These are phyloP conservation scores for Lethenteron camtschaticum DNA, from an alignment of 2,113 vertebrate species.

Conservation along the genomic window DNA sequence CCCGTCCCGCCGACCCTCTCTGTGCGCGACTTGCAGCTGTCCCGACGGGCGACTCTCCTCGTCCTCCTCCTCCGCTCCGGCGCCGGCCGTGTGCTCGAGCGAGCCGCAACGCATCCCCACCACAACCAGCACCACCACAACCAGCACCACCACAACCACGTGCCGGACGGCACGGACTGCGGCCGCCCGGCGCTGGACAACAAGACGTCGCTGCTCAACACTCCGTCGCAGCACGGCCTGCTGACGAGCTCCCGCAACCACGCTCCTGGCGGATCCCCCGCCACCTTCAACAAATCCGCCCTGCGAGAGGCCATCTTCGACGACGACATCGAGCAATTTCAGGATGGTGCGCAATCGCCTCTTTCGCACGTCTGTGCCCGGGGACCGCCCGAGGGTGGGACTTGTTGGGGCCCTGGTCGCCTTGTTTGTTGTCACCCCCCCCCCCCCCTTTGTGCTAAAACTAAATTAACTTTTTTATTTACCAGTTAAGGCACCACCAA, in stretches of 20 bases:
- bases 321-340: slow-evolving; percentile 86
- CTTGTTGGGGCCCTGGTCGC: background rate
- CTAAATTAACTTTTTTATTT: too few species aligned
- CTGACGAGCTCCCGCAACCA: background rate
- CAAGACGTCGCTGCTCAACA: slow-evolving; percentile 91
- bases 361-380: background rate
- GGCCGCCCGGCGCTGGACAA: slow-evolving; percentile 79
- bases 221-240: slow-evolving; percentile 62
- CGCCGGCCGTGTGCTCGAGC: too few species aligned
- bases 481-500: too few species aligned
- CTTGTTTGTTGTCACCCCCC: too few species aligned
- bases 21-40: too few species aligned
- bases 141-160: background rate
- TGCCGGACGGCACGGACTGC: slow-evolving; percentile 16
- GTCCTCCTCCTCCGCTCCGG: too few species aligned
- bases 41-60: too few species aligned
- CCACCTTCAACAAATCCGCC: slow-evolving; percentile 68
- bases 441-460: too few species aligned
- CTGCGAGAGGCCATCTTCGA: slow-evolving; percentile 91
- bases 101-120: too few species aligned
- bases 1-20: too few species aligned
- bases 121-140: too few species aligned
- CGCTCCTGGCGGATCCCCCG: background rate
- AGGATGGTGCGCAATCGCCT: slow-evolving; percentile 41
- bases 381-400: background rate